Conservation (phyloP, 2,113 vertebrate genomes). For the Cervus canadensis region DNA sequence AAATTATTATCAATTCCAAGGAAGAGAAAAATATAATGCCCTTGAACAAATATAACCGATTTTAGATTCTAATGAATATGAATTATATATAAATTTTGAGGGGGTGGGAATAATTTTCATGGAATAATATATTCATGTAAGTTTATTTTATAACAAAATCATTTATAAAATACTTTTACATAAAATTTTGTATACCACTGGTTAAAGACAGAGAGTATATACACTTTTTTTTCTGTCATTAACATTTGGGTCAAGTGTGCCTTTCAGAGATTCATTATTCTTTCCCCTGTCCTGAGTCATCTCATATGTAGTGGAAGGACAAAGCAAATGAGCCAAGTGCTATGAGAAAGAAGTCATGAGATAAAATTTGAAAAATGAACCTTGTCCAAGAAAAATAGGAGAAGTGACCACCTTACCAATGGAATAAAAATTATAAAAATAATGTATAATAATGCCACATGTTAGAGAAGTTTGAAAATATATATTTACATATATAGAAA, state of each 20-base stretch:
- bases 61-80: background rate
- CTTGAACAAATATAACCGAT: background rate
- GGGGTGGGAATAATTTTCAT: background rate
- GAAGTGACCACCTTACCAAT: background rate
- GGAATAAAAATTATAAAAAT: background rate
- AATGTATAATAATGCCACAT: background rate
- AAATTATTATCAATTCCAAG: slow-evolving; percentile 52
- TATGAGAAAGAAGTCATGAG: background rate
- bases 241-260: background rate
- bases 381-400: background rate
- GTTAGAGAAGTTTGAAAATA: background rate
- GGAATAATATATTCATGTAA: background rate
- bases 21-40: slow-evolving; percentile 1
- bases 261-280: background rate
- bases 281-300: background rate
- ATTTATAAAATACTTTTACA: background rate
- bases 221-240: background rate
- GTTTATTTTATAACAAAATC: slow-evolving; percentile 20
- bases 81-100: background rate
- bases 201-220: background rate
- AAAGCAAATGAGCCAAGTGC: slow-evolving; percentile 3
- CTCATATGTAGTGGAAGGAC: background rate
- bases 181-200: background rate
- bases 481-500: background rate
- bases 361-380: slow-evolving; percentile 6